Evolutionary conservation across 2,888 invertebrate species (phyloP).

Genomic region (Pyrrhia umbra): DNA sequence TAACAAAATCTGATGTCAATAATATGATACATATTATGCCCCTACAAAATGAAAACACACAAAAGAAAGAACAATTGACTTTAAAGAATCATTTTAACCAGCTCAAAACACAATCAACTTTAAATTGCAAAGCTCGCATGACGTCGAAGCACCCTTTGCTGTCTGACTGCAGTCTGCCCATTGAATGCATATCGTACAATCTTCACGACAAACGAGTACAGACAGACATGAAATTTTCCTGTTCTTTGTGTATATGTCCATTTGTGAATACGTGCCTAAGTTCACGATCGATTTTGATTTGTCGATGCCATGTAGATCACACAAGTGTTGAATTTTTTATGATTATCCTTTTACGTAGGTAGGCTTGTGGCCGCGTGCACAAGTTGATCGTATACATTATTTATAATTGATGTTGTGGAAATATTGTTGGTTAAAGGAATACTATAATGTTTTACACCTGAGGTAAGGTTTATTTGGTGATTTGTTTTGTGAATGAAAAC

Average conservation of each 20-base stretch:
- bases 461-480: too few species aligned
- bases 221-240: constrained; percentile 79
- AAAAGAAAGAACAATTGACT: constrained; percentile 5
- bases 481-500: not conserved
- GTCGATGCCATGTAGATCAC: constrained; percentile 76
- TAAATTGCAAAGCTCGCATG: constrained; percentile 27
- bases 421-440: not conserved
- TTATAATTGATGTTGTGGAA: constrained; percentile 38
- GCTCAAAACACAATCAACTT: constrained; percentile 18
- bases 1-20: too few species aligned
- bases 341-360: constrained; percentile 71
- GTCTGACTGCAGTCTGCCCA: constrained; percentile 63
- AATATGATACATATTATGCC: not conserved
- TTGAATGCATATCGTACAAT: constrained; percentile 71
- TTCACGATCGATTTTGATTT: constrained; percentile 79
- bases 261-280: constrained; percentile 77
- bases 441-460: constrained; percentile 5
- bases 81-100: not conserved
- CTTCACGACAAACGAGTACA: constrained; percentile 72
- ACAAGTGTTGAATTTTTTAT: constrained; percentile 71
- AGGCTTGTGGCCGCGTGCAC: constrained; percentile 28
- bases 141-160: constrained; percentile 58
- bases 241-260: constrained; percentile 77
- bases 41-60: not conserved
- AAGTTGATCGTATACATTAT: constrained; percentile 60